A percentile compares a stretch with the other conserved stretches of the same genome.
These are phyloP conservation scores for Henicopernis longicauda DNA, from an alignment of 2,113 vertebrate species.

Conservation along the genomic window DNA sequence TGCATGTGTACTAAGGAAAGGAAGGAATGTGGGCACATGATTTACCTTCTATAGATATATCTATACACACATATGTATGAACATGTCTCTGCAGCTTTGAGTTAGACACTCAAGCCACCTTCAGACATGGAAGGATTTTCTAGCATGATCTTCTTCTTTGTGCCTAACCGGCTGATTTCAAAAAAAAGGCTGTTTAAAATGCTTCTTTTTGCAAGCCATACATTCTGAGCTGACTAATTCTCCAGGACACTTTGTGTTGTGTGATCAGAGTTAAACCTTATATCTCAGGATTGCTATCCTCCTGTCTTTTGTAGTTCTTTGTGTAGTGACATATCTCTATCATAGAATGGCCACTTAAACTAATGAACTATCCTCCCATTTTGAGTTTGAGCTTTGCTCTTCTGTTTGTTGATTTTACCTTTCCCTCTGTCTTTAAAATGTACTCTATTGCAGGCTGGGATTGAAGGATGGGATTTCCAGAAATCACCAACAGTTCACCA, in stretches of 20 bases:
- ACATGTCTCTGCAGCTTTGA: background rate
- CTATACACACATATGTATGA: background rate
- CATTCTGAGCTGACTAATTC: background rate
- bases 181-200: background rate
- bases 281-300: background rate
- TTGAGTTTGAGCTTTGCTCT: background rate
- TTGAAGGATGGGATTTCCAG: background rate
- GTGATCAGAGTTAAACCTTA: background rate
- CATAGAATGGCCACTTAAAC: background rate
- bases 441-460: background rate
- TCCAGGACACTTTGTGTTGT: background rate
- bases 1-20: background rate
- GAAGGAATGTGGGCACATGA: rapidly evolving
- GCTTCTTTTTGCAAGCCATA: background rate
- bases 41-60: background rate
- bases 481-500: background rate
- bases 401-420: background rate
- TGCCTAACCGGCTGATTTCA: background rate
- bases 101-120: background rate
- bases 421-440: background rate
- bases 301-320: background rate
- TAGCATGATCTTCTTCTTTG: background rate
- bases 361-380: background rate
- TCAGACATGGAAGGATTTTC: background rate
- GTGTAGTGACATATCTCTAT: background rate